phyloP scores from a whole-genome alignment of 2,888 invertebrate species.

The Orthonychiurus folsomi region DNA sequence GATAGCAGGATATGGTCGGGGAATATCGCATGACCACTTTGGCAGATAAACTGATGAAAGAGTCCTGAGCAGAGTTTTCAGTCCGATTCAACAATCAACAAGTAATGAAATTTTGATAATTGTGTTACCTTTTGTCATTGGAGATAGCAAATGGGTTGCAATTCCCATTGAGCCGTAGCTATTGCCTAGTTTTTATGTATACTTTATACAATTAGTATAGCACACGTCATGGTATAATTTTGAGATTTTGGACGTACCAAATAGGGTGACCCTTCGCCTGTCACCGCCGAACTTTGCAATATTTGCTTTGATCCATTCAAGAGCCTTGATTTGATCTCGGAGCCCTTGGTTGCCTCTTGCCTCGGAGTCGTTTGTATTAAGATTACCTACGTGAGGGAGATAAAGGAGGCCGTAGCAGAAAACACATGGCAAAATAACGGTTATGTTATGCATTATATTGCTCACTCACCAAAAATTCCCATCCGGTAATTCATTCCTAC shows the following conservation, averaged over 20 bases:
- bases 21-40: slow-evolving; percentile 5
- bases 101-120: not conserved
- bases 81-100: not conserved
- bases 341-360: slow-evolving; percentile 8
- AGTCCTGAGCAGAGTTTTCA: not conserved
- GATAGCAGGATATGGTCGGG: not conserved
- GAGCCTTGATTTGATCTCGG: slow-evolving; percentile 6
- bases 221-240: too few species aligned
- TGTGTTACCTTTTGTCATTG: slow-evolving; percentile 17
- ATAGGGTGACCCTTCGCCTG: slow-evolving; percentile 12
- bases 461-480: not conserved
- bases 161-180: slow-evolving; percentile 16
- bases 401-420: too few species aligned
- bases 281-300: slow-evolving; percentile 12
- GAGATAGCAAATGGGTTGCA: slow-evolving; percentile 14
- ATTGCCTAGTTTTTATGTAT: too few species aligned
- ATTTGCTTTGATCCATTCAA: slow-evolving; percentile 5
- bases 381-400: slow-evolving; percentile 4
- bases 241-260: too few species aligned
- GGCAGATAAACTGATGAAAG: slow-evolving; percentile 6
- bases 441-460: not conserved
- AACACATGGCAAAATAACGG: too few species aligned
- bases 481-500: not conserved
- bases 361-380: slow-evolving; percentile 4
- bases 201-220: too few species aligned